Evolutionary conservation across 2,888 invertebrate species (phyloP).

Genomic region (Drosophila quinaria): DNA sequence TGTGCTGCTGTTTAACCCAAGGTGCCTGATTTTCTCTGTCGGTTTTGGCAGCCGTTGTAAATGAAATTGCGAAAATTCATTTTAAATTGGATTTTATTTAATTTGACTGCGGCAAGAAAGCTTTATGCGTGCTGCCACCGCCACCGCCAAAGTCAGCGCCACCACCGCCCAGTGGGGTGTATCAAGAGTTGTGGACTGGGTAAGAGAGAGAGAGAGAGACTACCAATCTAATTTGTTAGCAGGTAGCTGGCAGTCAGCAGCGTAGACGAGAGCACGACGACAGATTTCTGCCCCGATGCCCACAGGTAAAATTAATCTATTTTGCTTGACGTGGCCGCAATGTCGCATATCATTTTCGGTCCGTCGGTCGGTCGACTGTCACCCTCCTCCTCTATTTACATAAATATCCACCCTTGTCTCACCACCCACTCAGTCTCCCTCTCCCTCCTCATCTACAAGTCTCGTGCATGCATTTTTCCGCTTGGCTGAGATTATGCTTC

Average conservation of each 20-base stretch:
- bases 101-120: conserved; percentile 66
- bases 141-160: background rate
- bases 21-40: conserved; percentile 34
- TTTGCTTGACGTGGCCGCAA: conserved; percentile 77
- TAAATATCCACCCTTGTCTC: conserved; percentile 40
- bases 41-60: conserved; percentile 53
- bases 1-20: conserved; percentile 47
- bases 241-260: conserved; percentile 26
- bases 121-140: conserved; percentile 48
- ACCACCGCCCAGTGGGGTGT: conserved; percentile 2
- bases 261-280: conserved; percentile 16
- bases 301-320: conserved; percentile 79
- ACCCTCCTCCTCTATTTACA: conserved; percentile 20
- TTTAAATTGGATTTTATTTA: conserved; percentile 83
- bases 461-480: conserved; percentile 71
- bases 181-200: conserved; percentile 26
- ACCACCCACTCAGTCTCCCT: conserved; percentile 1
- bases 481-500: conserved; percentile 72
- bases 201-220: conserved; percentile 7
- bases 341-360: conserved; percentile 75
- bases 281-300: conserved; percentile 68
- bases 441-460: conserved; percentile 18
- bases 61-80: conserved; percentile 79
- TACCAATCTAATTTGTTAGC: conserved; percentile 60
- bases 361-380: conserved; percentile 19